A percentile compares a stretch with the other conserved stretches of the same genome.
These are phyloP conservation scores for Rhinichthys klamathensis DNA, from an alignment of 2,113 vertebrate genomes.

Conservation along the genomic window DNA sequence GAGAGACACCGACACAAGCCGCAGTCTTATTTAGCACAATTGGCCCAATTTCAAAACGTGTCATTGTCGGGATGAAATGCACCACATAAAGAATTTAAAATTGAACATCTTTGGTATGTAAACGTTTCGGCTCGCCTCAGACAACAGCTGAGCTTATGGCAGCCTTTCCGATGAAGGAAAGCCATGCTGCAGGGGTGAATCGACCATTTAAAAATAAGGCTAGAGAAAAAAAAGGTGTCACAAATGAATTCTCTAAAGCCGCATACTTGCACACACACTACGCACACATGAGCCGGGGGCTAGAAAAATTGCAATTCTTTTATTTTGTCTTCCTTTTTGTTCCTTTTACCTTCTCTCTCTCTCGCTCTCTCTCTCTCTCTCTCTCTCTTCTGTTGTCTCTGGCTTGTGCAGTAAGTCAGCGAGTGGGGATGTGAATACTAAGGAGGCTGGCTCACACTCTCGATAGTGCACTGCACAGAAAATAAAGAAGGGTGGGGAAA, in stretches of 20 bases:
- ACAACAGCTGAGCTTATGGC: constrained; percentile 9
- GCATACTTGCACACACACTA: constrained; percentile 49
- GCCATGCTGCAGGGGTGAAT: constrained; percentile 58
- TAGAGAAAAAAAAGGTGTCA: constrained; percentile 70
- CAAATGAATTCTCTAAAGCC: constrained; percentile 69
- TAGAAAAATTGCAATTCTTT: constrained; percentile 63
- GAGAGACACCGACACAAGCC: constrained; percentile 51
- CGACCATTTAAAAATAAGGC: constrained; percentile 60
- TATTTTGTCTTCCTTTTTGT: constrained; percentile 58
- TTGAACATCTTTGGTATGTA: constrained; percentile 31
- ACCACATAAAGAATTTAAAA: constrained; percentile 39
- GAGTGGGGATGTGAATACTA: constrained; percentile 79
- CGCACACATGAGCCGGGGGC: constrained; percentile 68
- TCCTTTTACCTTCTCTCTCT: constrained; percentile 46
- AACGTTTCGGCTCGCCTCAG: constrained; percentile 34
- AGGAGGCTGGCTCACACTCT: constrained; percentile 72
- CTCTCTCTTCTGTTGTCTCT: constrained; percentile 60
- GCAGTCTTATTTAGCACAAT: not conserved
- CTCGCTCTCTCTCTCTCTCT: constrained; percentile 49
- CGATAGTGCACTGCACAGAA: constrained; percentile 59
- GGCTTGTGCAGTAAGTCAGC: constrained; percentile 77
- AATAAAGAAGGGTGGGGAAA: constrained; percentile 21
- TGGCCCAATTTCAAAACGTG: not conserved
- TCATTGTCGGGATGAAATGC: constrained; percentile 22
- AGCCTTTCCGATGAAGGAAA: constrained; percentile 62